Conservation (phyloP, 2,888 invertebrate species). For the Lacanobia wlatinum region DNA sequence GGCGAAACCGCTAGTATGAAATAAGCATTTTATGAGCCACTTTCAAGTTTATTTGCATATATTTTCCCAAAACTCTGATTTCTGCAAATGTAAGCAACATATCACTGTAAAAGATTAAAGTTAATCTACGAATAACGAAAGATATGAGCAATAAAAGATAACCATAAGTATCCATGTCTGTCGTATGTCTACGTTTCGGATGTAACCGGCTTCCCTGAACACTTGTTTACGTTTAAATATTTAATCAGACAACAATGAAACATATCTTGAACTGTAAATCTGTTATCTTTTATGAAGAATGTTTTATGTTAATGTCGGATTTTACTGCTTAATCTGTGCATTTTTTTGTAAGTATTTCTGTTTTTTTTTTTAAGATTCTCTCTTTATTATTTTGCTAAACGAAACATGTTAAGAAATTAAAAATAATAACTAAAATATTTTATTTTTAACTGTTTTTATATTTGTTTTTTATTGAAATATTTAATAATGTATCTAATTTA, state of each 20-base stretch:
- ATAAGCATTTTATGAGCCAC: too few relatives aligned
- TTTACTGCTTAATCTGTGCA: neutral
- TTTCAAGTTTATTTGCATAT: neutral
- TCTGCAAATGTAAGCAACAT: conserved; percentile 11
- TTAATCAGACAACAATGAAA: conserved; percentile 36
- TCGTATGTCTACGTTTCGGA: conserved; percentile 47
- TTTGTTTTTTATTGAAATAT: too few relatives aligned
- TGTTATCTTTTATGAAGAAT: conserved; percentile 20
- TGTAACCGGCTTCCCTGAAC: conserved; percentile 37
- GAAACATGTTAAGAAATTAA: too few relatives aligned
- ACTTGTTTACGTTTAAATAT: conserved; percentile 50
- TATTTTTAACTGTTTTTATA: too few relatives aligned
- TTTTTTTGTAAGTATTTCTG: neutral
- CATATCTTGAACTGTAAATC: conserved; percentile 18
- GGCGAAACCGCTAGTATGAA: too few relatives aligned
- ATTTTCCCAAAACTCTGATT: conserved; percentile 10
- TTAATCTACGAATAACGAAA: conserved; percentile 24
- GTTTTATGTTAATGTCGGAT: neutral
- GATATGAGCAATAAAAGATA: conserved; percentile 51
- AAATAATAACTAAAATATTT: too few relatives aligned
- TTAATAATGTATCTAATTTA: too few relatives aligned
- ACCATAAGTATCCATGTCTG: conserved; percentile 32
- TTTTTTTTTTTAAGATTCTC: neutral
- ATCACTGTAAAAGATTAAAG: conserved; percentile 25
- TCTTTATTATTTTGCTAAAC: too few relatives aligned